phyloP scores from a whole-genome alignment of 2,888 invertebrate species.

The Oxyteleia sp. region DNA sequence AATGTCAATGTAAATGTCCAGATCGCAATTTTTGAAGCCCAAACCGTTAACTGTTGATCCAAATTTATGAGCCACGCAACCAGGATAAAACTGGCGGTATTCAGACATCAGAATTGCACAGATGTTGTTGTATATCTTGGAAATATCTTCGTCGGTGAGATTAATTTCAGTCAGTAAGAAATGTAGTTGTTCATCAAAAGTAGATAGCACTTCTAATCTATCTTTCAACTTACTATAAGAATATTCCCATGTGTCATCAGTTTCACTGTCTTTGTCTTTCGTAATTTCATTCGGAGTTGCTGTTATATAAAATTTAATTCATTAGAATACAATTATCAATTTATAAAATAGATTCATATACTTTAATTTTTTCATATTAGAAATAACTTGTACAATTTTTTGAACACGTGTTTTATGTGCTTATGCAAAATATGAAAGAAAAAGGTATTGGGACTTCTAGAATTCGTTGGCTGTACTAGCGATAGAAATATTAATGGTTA shows the following conservation, averaged over 20 bases:
- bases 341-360: too few relatives aligned
- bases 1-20: slow-evolving; percentile 91
- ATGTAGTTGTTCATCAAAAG: slow-evolving; percentile 80
- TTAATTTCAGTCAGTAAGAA: slow-evolving; percentile 78
- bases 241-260: slow-evolving; percentile 64
- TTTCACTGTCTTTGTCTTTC: not conserved
- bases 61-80: slow-evolving; percentile 89
- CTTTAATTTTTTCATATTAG: too few relatives aligned
- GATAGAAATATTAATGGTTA: too few relatives aligned
- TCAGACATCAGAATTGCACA: slow-evolving; percentile 77
- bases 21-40: slow-evolving; percentile 91
- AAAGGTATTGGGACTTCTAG: too few relatives aligned
- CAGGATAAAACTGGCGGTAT: slow-evolving; percentile 79
- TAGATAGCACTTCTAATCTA: slow-evolving; percentile 74
- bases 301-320: too few relatives aligned
- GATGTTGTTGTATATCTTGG: slow-evolving; percentile 77
- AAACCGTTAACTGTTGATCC: slow-evolving; percentile 93
- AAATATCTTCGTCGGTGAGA: slow-evolving; percentile 76
- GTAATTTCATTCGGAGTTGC: too few relatives aligned
- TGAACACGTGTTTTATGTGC: too few relatives aligned
- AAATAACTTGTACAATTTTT: too few relatives aligned
- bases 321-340: too few relatives aligned
- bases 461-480: too few relatives aligned
- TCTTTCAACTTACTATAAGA: slow-evolving; percentile 78
- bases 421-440: too few relatives aligned